Evolutionary conservation across 2,113 vertebrate species (phyloP).

Genomic region (Mastomys coucha): DNA sequence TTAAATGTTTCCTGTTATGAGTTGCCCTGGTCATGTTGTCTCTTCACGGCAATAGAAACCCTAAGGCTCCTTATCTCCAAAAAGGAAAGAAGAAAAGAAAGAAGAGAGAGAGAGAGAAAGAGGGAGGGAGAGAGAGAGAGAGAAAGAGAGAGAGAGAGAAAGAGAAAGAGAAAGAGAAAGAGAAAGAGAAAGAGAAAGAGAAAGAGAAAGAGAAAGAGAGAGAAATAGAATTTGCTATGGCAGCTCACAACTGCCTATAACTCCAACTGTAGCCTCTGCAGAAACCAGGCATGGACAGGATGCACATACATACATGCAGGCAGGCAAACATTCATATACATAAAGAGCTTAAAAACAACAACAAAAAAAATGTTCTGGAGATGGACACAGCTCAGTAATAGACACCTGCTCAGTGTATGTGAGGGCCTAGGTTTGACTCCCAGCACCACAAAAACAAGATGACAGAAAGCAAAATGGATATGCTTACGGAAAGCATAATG

Average conservation of each 20-base stretch:
- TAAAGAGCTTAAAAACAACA: neutral
- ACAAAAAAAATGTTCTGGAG: neutral
- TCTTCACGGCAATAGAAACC: neutral
- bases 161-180: too few relatives aligned
- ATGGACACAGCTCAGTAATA: neutral
- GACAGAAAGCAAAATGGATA: neutral
- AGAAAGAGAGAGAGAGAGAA: too few relatives aligned
- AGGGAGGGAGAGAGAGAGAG: too few relatives aligned
- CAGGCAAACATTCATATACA: neutral
- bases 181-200: too few relatives aligned
- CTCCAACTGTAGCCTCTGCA: neutral
- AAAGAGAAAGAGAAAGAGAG: neutral
- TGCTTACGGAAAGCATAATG: too few relatives aligned
- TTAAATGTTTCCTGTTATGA: neutral
- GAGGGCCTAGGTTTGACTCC: neutral
- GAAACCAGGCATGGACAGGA: neutral
- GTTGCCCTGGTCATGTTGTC: neutral
- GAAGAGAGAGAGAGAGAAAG: fast-evolving
- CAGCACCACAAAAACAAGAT: neutral
- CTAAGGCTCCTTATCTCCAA: neutral
- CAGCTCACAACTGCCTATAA: neutral
- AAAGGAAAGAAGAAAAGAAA: neutral
- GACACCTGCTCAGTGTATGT: neutral
- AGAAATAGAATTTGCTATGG: neutral
- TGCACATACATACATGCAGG: neutral